Evolutionary conservation across 2,888 invertebrate genomes (phyloP), one percentile per base, ranked within the genome.

Genomic region (Orgyia antiqua): DNA sequence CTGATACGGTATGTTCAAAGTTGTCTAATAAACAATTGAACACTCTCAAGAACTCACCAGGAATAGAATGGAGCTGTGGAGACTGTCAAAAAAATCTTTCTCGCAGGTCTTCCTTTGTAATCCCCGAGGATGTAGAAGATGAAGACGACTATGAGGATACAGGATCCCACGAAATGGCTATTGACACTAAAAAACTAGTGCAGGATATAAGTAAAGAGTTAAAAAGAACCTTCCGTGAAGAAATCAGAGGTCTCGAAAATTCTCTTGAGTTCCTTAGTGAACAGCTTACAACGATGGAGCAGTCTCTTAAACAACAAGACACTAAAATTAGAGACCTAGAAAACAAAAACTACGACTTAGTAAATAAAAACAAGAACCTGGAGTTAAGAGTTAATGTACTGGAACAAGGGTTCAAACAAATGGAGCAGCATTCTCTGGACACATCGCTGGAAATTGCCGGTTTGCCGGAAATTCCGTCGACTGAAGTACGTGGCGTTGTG

Each of bases 171-270:
- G 2, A 12, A 11, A 6, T 10, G 2, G 3, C 15, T 28, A n/a
- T n/a, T n/a, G 42, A 27, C 36, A 25, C 27, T 40, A 10, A 10
- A 10, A 29, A 29, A 13, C 29, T 29, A 1, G 13, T 13, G 1
- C 28, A 21, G 10, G 21, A 13, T 4, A 13, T 27, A 1, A 11
- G 4, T 10, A 13, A 23, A 2, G 29, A 29, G 13, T 10, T 29
- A 4, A 29, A 29, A 23, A 29, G 23, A 10, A 15, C 15, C 2
- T 15, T 29, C n/a, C 13, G 15, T 11, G 23, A 23, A 10, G 29
- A 29, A 10, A 30, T 30, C 2, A n/a, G 18, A 1, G 4, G 7
- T 17, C n/a, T 30, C 1, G 13, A n/a, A n/a, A n/a, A n/a, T n/a
- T n/a, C n/a, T n/a, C n/a, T n/a, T n/a, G n/a, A n/a, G n/a, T n/a